Conservation (phyloP, 2,113 vertebrate genomes). For the Podocnemis expansa region DNA sequence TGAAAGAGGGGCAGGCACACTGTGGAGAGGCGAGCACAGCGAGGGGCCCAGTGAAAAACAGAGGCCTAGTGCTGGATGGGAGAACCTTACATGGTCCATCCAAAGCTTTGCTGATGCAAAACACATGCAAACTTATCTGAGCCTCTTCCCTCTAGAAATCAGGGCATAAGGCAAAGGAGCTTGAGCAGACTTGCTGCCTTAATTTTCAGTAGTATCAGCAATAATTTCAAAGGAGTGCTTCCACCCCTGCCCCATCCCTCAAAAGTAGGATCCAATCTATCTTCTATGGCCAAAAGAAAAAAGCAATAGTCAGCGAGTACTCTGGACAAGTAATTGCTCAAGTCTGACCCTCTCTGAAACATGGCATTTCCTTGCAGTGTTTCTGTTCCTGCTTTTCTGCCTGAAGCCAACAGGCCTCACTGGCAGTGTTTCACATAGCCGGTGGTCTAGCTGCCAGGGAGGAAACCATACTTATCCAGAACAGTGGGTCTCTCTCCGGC, state of each 20-base stretch:
- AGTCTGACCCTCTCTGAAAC: background rate
- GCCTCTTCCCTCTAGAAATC: slow-evolving; percentile 55
- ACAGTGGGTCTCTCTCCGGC: background rate
- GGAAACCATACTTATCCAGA: background rate
- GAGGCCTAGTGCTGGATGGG: slow-evolving; percentile 64
- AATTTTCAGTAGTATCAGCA: slow-evolving; percentile 43
- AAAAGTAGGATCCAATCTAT: background rate
- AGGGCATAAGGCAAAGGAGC: slow-evolving; percentile 60
- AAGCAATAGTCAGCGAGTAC: background rate
- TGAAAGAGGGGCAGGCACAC: slow-evolving; percentile 64
- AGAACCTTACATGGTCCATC: slow-evolving; percentile 49
- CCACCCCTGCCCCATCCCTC: background rate
- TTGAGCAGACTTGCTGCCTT: slow-evolving; percentile 49
- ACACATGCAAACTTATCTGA: slow-evolving; percentile 65
- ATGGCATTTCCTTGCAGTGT: background rate
- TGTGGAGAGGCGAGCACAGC: slow-evolving; percentile 69
- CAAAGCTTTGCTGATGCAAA: slow-evolving; percentile 66
- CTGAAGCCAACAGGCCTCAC: background rate
- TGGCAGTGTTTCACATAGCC: background rate
- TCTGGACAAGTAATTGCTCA: background rate
- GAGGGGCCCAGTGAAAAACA: slow-evolving; percentile 53
- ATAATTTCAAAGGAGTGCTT: slow-evolving; percentile 53
- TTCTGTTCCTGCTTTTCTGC: background rate
- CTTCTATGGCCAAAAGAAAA: background rate
- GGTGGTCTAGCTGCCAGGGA: background rate